These are phyloP conservation scores for Pithys albifrons DNA, from an alignment of 2,113 vertebrate species.

Conservation along the genomic window DNA sequence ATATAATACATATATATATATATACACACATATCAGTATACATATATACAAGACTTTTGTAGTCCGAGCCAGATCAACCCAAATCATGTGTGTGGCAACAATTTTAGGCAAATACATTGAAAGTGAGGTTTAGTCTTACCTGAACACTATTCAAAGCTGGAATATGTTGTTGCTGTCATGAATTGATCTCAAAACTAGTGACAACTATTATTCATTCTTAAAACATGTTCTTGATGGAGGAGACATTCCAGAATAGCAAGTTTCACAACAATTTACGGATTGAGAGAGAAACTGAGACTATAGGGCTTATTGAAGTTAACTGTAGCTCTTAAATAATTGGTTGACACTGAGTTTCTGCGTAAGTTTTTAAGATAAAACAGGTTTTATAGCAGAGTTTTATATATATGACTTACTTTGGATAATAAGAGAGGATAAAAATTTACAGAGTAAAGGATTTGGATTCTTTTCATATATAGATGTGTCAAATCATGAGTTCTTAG, in stretches of 20 bases:
- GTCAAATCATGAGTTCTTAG: neutral
- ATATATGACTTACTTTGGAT: neutral
- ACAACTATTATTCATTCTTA: conserved; percentile 6
- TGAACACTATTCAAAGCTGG: neutral
- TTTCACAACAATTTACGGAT: neutral
- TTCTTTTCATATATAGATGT: neutral
- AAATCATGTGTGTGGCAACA: neutral
- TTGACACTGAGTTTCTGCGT: neutral
- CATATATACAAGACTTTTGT: neutral
- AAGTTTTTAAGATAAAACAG: neutral
- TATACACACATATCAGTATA: neutral
- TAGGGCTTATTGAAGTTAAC: neutral
- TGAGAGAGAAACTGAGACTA: neutral
- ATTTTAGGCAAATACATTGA: neutral
- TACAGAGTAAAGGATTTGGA: neutral
- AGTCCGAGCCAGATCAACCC: neutral
- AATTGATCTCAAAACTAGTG: conserved; percentile 14
- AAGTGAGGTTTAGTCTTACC: neutral
- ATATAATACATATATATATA: too few species aligned
- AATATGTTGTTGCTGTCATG: neutral
- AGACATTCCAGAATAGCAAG: neutral
- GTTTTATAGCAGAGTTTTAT: neutral
- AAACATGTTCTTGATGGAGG: neutral
- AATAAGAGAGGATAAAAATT: neutral
- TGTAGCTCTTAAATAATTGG: neutral